Conservation (phyloP, 1,140 invertebrate species). For the Hylaeus anthracinus region DNA sequence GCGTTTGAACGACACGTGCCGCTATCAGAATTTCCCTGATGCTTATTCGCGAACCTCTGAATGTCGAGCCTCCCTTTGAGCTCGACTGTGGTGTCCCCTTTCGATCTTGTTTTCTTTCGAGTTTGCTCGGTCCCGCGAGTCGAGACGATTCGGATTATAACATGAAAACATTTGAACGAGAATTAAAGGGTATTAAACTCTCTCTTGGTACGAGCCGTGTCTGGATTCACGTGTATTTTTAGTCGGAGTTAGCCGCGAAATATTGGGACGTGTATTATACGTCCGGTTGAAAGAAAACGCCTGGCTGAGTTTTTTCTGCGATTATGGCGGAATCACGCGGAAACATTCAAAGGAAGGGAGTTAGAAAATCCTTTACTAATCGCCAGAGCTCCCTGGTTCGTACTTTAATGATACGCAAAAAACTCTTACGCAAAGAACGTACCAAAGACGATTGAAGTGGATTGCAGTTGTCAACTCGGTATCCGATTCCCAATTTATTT, state of each 20-base stretch:
- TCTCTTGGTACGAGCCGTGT: neutral
- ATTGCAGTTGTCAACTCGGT: no score
- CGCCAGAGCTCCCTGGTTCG: neutral
- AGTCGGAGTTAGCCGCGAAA: neutral
- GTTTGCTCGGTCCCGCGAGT: neutral
- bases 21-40: neutral
- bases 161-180: neutral
- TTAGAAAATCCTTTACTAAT: neutral
- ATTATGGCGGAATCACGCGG: no score
- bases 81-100: no score
- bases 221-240: neutral
- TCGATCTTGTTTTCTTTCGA: neutral
- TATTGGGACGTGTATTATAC: no score
- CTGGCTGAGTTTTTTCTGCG: no score
- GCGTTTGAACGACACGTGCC: slow-evolving; percentile 25
- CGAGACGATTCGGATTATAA: slow-evolving; percentile 10
- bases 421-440: no score
- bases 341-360: neutral
- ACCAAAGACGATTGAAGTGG: no score
- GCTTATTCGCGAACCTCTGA: neutral
- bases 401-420: no score
- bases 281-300: no score
- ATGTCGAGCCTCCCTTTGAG: no score
- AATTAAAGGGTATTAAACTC: neutral
- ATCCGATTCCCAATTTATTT: no score